Conservation (phyloP, 2,888 invertebrate genomes). For the Drosophila neotestacea region DNA sequence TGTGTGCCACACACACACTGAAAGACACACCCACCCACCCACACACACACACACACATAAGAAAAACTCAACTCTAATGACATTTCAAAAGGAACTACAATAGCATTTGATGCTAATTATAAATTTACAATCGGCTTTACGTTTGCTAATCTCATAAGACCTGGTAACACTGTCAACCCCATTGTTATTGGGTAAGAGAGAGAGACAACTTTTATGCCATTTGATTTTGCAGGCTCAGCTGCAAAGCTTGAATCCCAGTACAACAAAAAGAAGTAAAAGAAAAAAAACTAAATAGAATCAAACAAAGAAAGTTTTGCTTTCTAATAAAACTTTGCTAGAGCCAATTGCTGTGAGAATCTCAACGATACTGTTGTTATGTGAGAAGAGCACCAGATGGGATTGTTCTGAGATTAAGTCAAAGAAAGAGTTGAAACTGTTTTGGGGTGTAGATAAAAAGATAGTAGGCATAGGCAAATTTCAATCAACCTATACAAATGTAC, state of each 20-base stretch:
- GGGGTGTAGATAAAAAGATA: neutral
- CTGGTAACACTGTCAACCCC: slow-evolving; percentile 61
- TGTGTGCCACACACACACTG: slow-evolving; percentile 23
- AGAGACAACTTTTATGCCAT: slow-evolving; percentile 60
- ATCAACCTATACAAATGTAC: slow-evolving; percentile 6
- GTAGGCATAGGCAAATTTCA: slow-evolving; percentile 8
- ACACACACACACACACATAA: neutral
- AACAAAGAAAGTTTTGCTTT: slow-evolving; percentile 71
- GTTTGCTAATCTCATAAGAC: slow-evolving; percentile 71
- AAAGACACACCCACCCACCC: neutral
- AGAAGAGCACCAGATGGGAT: slow-evolving; percentile 54
- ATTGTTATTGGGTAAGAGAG: slow-evolving; percentile 48
- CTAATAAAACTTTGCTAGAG: slow-evolving; percentile 61
- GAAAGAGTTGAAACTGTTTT: slow-evolving; percentile 8
- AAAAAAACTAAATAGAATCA: slow-evolving; percentile 43
- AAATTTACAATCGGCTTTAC: slow-evolving; percentile 74
- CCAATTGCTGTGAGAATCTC: slow-evolving; percentile 48
- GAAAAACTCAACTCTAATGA: slow-evolving; percentile 54
- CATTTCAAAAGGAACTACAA: slow-evolving; percentile 53
- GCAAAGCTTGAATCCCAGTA: slow-evolving; percentile 1
- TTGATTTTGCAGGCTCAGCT: slow-evolving; percentile 69
- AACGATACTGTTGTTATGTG: slow-evolving; percentile 50
- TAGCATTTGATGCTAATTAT: slow-evolving; percentile 75
- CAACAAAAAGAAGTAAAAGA: slow-evolving; percentile 31
- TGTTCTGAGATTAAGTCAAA: slow-evolving; percentile 36